Conservation (phyloP, 2,797 vertebrate species). For the Anolis apletophallus region DNA sequence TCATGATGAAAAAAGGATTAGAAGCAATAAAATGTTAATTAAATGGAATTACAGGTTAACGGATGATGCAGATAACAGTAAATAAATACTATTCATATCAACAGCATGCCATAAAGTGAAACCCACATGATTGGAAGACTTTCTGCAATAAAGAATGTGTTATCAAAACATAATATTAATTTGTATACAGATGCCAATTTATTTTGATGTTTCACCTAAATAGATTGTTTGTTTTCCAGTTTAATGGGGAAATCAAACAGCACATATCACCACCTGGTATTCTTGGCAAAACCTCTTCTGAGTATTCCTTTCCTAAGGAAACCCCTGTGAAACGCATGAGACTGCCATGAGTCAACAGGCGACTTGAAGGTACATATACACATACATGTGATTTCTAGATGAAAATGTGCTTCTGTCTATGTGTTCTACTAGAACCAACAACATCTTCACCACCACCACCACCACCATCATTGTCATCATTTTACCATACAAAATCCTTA, state of each 20-base stretch:
- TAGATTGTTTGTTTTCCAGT: slow-evolving; percentile 43
- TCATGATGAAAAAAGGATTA: background rate
- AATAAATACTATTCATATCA: too few relatives aligned
- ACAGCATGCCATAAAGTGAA: too few relatives aligned
- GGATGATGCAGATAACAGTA: slow-evolving; percentile 5
- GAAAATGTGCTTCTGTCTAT: background rate
- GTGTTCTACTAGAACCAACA: background rate
- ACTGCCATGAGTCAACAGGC: too few relatives aligned
- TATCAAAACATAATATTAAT: background rate
- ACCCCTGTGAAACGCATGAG: too few relatives aligned
- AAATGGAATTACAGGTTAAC: slow-evolving; percentile 43
- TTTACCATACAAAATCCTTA: too few relatives aligned
- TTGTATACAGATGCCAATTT: slow-evolving; percentile 12
- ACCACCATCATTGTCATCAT: background rate
- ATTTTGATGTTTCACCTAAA: slow-evolving; percentile 24
- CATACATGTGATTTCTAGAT: background rate
- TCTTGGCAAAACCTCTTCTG: too few relatives aligned
- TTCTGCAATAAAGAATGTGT: too few relatives aligned
- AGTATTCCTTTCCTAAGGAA: too few relatives aligned
- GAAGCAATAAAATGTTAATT: slow-evolving; percentile 59
- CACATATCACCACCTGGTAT: background rate
- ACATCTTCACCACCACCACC: background rate
- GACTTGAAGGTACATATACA: too few relatives aligned
- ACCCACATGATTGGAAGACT: too few relatives aligned
- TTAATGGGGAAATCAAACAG: slow-evolving; percentile 36